phyloP scores from a whole-genome alignment of 2,888 invertebrate genomes.

The Camptogramma bilineatum region DNA sequence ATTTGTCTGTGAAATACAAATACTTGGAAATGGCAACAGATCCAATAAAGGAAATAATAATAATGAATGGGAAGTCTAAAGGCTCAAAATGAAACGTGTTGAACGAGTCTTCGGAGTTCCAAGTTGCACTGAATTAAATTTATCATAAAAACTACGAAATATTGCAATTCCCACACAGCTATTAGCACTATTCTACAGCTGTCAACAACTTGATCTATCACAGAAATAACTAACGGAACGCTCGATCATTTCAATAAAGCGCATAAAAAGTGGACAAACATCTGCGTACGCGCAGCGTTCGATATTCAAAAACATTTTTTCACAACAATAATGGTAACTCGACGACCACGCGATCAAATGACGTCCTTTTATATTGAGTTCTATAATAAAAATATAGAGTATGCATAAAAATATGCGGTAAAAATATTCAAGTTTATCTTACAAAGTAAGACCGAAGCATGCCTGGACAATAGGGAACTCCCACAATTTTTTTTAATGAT shows the following conservation, averaged over 20 bases:
- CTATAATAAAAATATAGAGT: slow-evolving; percentile 23
- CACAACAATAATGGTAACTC: slow-evolving; percentile 66
- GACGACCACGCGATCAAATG: slow-evolving; percentile 65
- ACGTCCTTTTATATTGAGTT: slow-evolving; percentile 47
- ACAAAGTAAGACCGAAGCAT: not conserved
- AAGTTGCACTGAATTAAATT: not conserved
- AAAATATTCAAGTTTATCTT: slow-evolving; percentile 20
- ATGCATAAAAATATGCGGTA: slow-evolving; percentile 21
- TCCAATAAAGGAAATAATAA: too few relatives aligned
- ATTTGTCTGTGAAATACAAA: too few relatives aligned
- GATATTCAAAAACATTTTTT: slow-evolving; percentile 74
- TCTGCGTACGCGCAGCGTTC: slow-evolving; percentile 71
- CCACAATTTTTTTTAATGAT: too few relatives aligned
- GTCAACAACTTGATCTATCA: slow-evolving; percentile 65
- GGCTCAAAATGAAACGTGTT: too few relatives aligned
- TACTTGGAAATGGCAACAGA: too few relatives aligned
- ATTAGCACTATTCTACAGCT: slow-evolving; percentile 48
- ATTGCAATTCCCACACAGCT: not conserved
- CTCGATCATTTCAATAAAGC: slow-evolving; percentile 67
- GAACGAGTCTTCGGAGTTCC: too few relatives aligned
- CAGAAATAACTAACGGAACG: slow-evolving; percentile 69
- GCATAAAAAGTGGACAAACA: slow-evolving; percentile 76
- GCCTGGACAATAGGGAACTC: too few relatives aligned
- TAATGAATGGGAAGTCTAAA: too few relatives aligned
- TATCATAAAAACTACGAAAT: not conserved